A percentile compares a stretch with the other conserved stretches of the same genome.
These are phyloP conservation scores for Aphelocoma coerulescens DNA, from an alignment of 2,113 vertebrate genomes.

Conservation along the genomic window DNA sequence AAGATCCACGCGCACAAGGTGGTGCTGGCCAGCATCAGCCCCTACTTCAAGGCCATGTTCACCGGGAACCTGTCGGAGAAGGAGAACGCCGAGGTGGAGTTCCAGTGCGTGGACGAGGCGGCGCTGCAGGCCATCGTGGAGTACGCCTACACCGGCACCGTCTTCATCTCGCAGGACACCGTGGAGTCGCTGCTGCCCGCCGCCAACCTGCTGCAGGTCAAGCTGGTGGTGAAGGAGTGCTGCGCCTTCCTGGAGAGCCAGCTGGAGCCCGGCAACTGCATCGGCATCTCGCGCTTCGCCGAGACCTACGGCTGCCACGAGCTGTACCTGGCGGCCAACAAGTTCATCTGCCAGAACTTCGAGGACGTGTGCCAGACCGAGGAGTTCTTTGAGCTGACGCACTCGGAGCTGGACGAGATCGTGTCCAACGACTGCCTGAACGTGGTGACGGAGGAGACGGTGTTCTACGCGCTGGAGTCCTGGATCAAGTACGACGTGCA, in stretches of 20 bases:
- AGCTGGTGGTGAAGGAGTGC: conserved; percentile 95
- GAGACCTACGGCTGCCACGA: conserved; percentile 97
- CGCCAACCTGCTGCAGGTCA: conserved; percentile 96
- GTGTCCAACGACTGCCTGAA: conserved; percentile 96
- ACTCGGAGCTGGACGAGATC: conserved; percentile 91
- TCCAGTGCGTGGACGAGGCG: conserved; percentile 92
- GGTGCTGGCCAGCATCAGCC: conserved; percentile 97
- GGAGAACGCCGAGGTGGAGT: conserved; percentile 94
- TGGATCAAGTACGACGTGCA: conserved; percentile 96
- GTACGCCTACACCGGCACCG: conserved; percentile 94
- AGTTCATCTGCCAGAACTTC: conserved; percentile 96
- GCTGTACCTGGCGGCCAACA: conserved; percentile 90
- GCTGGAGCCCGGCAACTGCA: conserved; percentile 95
- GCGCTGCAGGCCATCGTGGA: conserved; percentile 96
- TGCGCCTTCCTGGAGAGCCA: conserved; percentile 95
- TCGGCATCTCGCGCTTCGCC: conserved; percentile 96
- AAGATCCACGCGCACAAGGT: conserved; percentile 97
- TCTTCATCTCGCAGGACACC: conserved; percentile 96
- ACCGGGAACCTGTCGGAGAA: conserved; percentile 95
- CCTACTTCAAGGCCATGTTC: conserved; percentile 99
- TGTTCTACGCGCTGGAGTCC: conserved; percentile 92
- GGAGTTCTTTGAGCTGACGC: conserved; percentile 94
- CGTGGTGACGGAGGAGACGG: conserved; percentile 91
- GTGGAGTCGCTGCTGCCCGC: conserved; percentile 95
- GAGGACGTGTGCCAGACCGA: conserved; percentile 95